These are phyloP conservation scores for Peromyscus californicus DNA, from an alignment of 2,113 vertebrate species.

Conservation along the genomic window DNA sequence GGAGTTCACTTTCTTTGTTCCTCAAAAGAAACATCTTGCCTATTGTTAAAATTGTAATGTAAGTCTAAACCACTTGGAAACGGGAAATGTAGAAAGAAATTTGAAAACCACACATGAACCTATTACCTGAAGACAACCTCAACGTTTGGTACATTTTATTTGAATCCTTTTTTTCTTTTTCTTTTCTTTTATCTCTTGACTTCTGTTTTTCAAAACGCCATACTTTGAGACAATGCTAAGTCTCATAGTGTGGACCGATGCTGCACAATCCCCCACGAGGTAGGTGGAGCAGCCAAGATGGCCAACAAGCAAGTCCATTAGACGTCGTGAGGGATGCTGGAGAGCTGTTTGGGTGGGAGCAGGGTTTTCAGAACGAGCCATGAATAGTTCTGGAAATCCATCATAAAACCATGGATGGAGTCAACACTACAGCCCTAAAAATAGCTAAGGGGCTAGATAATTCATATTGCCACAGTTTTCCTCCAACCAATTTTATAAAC, in stretches of 20 bases:
- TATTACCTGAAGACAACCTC: background rate
- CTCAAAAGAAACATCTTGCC: slow-evolving; percentile 32
- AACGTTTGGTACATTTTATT: background rate
- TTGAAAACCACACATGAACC: background rate
- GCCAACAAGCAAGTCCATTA: background rate
- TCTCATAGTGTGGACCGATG: background rate
- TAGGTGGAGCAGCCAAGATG: background rate
- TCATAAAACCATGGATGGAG: background rate
- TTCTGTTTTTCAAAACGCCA: background rate
- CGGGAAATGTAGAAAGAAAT: background rate
- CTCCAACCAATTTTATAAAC: background rate
- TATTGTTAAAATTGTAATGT: background rate
- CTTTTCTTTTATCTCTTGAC: background rate
- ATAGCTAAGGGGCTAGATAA: background rate
- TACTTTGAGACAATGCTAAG: background rate
- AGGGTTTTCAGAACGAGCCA: background rate
- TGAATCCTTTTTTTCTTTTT: background rate
- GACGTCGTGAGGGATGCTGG: background rate
- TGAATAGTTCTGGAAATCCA: background rate
- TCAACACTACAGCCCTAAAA: background rate
- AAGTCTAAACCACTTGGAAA: background rate
- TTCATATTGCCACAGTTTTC: background rate
- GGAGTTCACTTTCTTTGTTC: background rate
- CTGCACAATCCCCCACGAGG: too few relatives aligned
- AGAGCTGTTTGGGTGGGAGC: accelerated